Conservation (phyloP, 2,888 invertebrate genomes). For the Drosophila longiperda region DNA sequence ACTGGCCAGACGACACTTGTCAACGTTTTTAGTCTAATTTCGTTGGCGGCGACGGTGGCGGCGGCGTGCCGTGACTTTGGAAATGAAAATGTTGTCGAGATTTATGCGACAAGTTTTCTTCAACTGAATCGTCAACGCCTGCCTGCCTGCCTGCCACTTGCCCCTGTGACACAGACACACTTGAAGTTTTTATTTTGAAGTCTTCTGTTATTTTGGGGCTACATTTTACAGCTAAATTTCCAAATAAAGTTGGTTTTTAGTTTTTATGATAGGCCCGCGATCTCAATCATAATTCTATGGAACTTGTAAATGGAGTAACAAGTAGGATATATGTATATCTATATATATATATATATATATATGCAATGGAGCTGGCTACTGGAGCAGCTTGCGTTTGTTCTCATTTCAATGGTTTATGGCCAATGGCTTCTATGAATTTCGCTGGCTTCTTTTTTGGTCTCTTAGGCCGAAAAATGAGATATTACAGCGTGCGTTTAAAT, state of each 20-base stretch:
- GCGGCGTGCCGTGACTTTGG: constrained; percentile 35
- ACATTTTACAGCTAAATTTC: constrained; percentile 72
- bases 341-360: not conserved
- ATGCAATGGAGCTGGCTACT: constrained; percentile 30
- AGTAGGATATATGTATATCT: constrained; percentile 62
- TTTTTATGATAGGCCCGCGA: constrained; percentile 72
- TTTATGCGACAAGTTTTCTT: constrained; percentile 65
- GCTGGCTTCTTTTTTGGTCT: constrained; percentile 23
- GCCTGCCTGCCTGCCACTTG: constrained; percentile 70
- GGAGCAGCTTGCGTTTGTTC: constrained; percentile 50
- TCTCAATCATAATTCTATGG: constrained; percentile 80
- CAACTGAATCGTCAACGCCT: constrained; percentile 44
- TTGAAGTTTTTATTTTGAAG: constrained; percentile 18
- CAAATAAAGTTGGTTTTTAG: constrained; percentile 60
- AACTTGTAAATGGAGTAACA: constrained; percentile 82
- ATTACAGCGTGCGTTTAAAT: constrained; percentile 75
- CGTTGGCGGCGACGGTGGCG: constrained; percentile 1
- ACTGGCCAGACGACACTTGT: constrained; percentile 64
- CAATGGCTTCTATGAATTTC: constrained; percentile 70
- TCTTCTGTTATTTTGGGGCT: constrained; percentile 25
- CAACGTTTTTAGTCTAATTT: constrained; percentile 70
- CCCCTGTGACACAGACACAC: constrained; percentile 57
- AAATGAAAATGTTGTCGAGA: constrained; percentile 66
- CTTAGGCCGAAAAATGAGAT: constrained; percentile 74
- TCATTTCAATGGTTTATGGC: constrained; percentile 67